A percentile compares a stretch with the other conserved stretches of the same genome.
These are phyloP conservation scores for Strigamia transsilvanica DNA, from an alignment of 2,888 invertebrate species.

Conservation along the genomic window DNA sequence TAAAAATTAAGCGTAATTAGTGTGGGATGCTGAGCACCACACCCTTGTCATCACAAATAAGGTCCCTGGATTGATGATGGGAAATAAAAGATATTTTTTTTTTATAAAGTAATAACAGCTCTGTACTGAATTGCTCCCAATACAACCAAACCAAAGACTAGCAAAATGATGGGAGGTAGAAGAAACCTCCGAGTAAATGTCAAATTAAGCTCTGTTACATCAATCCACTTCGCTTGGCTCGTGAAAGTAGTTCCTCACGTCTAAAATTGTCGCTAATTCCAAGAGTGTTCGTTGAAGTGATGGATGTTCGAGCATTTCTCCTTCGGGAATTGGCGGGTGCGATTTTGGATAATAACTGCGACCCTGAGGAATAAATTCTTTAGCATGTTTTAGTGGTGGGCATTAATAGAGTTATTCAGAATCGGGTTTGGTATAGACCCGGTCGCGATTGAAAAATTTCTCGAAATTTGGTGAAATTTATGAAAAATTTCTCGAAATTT, in stretches of 20 bases:
- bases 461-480: no score
- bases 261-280: constrained; percentile 83
- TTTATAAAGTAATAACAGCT: constrained; percentile 10
- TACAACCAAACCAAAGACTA: constrained; percentile 31
- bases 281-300: constrained; percentile 79
- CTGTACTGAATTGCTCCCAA: constrained; percentile 53
- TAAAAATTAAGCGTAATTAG: constrained; percentile 48
- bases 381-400: background rate
- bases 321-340: constrained; percentile 85
- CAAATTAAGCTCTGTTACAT: constrained; percentile 52
- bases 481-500: no score
- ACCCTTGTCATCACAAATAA: constrained; percentile 32
- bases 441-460: no score
- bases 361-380: constrained; percentile 68
- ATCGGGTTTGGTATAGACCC: no score
- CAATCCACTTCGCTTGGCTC: constrained; percentile 65
- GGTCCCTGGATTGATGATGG: constrained; percentile 31
- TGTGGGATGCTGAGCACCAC: background rate
- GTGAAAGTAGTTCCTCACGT: constrained; percentile 78
- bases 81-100: background rate
- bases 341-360: constrained; percentile 86
- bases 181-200: background rate
- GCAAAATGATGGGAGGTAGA: constrained; percentile 21
- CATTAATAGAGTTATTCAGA: background rate
- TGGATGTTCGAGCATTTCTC: constrained; percentile 85